These are phyloP conservation scores for Sebastes hubbsi DNA, from an alignment of 2,797 vertebrate genomes.

Conservation along the genomic window DNA sequence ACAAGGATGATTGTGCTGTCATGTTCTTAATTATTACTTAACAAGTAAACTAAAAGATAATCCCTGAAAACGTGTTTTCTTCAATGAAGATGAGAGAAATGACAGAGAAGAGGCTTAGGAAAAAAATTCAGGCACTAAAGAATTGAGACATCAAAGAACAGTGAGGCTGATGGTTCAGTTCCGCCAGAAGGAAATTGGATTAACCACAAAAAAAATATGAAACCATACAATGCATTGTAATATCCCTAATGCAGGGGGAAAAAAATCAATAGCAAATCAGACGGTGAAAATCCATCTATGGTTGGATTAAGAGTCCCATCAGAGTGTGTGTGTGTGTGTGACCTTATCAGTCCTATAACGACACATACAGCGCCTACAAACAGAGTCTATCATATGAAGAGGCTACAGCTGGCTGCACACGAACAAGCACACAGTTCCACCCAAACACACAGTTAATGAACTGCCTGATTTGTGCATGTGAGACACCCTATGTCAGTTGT, in stretches of 20 bases:
- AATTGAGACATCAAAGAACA: neutral
- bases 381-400: neutral
- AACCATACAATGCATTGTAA: neutral
- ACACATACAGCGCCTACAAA: neutral
- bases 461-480: constrained; percentile 26
- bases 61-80: neutral
- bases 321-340: neutral
- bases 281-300: neutral
- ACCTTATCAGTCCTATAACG: neutral
- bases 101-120: neutral
- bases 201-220: neutral
- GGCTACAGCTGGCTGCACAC: neutral
- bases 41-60: neutral
- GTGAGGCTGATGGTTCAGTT: neutral
- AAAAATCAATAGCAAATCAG: constrained; percentile 1
- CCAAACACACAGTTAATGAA: constrained; percentile 25
- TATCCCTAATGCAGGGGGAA: neutral
- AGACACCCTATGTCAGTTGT: constrained; percentile 7
- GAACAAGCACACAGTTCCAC: neutral
- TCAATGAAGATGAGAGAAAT: neutral
- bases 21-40: neutral
- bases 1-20: neutral
- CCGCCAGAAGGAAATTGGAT: neutral
- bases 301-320: neutral
- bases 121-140: neutral